These are phyloP conservation scores for Drosophila takahashii DNA, from an alignment of 1,140 invertebrate species.

Conservation along the genomic window DNA sequence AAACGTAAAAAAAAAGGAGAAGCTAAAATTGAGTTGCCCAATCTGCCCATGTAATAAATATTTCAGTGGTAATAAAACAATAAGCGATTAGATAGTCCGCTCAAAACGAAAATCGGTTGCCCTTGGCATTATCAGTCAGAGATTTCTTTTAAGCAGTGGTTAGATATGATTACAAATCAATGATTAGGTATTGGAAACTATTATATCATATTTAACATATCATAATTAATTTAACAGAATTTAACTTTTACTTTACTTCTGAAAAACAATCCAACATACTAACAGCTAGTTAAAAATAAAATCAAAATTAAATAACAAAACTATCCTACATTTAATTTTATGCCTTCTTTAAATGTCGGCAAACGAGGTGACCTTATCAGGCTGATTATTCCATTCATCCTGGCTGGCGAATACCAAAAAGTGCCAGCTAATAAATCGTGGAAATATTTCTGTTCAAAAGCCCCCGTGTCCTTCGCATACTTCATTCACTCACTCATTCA, in stretches of 20 bases:
- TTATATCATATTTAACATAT: too few relatives aligned
- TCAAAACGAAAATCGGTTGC: slow-evolving; percentile 16
- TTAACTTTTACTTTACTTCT: too few relatives aligned
- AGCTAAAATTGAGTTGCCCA: slow-evolving; percentile 19
- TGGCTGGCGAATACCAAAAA: slow-evolving; percentile 11
- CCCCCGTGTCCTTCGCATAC: slow-evolving; percentile 48
- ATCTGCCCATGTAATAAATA: slow-evolving; percentile 47
- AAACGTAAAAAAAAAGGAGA: slow-evolving; percentile 18
- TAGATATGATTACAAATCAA: too few relatives aligned
- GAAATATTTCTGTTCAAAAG: slow-evolving; percentile 45
- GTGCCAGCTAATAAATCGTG: slow-evolving; percentile 34
- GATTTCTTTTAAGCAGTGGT: too few relatives aligned
- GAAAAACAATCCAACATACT: too few relatives aligned
- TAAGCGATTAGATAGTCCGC: slow-evolving; percentile 17
- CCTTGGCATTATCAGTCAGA: slow-evolving; percentile 25
- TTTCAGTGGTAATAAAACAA: slow-evolving; percentile 37
- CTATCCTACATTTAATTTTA: neutral
- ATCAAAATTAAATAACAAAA: too few relatives aligned
- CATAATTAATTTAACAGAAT: too few relatives aligned
- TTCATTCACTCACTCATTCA: slow-evolving; percentile 30
- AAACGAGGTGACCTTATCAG: slow-evolving; percentile 10
- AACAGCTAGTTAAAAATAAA: too few relatives aligned
- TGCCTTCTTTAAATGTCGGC: neutral
- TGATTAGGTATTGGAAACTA: neutral
- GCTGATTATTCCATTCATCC: slow-evolving; percentile 5